These are phyloP conservation scores for Dastarcus helophoroides DNA, from an alignment of 2,888 invertebrate genomes.

Conservation along the genomic window DNA sequence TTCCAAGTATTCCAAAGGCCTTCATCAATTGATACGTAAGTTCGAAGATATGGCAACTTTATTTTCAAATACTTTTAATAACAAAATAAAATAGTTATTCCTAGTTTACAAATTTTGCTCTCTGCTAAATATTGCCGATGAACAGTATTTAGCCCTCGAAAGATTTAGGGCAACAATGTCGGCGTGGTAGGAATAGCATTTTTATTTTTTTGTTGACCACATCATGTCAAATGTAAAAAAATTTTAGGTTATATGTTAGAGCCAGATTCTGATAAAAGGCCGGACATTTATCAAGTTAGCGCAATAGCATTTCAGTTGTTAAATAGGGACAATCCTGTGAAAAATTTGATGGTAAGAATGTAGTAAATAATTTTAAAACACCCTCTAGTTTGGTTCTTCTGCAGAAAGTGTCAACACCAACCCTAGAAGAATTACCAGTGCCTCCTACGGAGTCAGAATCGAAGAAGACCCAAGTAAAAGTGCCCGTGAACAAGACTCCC, in stretches of 20 bases:
- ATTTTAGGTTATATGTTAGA: slow-evolving; percentile 67
- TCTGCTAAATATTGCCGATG: too few species aligned
- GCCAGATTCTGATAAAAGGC: slow-evolving; percentile 67
- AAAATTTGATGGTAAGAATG: slow-evolving; percentile 61
- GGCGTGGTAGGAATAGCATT: too few species aligned
- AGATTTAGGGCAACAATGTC: too few species aligned
- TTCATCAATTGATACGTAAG: slow-evolving; percentile 65
- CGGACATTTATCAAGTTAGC: slow-evolving; percentile 79
- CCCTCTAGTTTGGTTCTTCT: slow-evolving; percentile 16
- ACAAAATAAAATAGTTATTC: too few species aligned
- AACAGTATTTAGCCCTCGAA: too few species aligned
- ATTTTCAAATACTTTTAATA: too few species aligned
- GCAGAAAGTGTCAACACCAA: slow-evolving; percentile 55
- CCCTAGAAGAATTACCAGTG: slow-evolving; percentile 50
- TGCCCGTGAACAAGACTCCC: slow-evolving; percentile 26
- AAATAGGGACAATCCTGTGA: slow-evolving; percentile 65
- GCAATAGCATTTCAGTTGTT: slow-evolving; percentile 58
- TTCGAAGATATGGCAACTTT: too few species aligned
- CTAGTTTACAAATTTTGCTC: too few species aligned
- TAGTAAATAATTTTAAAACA: neutral
- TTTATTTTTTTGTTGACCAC: too few species aligned
- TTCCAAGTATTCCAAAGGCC: slow-evolving; percentile 57
- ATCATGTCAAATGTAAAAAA: too few species aligned
- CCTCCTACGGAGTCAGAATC: slow-evolving; percentile 62
- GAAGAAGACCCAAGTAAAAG: slow-evolving; percentile 44